These are phyloP conservation scores for Eurosta solidaginis DNA, from an alignment of 1,140 invertebrate species.

Conservation along the genomic window DNA sequence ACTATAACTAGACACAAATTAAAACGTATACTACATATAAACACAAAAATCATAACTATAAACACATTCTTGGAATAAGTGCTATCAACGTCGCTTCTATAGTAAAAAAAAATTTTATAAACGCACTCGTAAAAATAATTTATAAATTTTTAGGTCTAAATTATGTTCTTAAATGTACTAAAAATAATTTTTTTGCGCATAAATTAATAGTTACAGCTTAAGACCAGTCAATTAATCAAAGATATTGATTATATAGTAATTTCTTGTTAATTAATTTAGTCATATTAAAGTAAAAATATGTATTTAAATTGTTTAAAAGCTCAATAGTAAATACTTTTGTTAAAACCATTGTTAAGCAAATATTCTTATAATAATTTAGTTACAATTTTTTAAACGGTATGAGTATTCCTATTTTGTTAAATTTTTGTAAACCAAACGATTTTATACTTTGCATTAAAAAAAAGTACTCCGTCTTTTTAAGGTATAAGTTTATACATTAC, in stretches of 20 bases:
- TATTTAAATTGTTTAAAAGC: background rate
- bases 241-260: too few species aligned
- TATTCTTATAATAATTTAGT: background rate
- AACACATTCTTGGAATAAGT: background rate
- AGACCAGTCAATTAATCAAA: too few species aligned
- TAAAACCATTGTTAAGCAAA: background rate
- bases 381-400: background rate
- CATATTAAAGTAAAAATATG: background rate
- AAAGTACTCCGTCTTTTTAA: background rate
- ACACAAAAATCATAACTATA: background rate
- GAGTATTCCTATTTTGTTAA: conserved; percentile 15
- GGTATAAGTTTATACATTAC: background rate
- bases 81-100: background rate
- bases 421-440: background rate
- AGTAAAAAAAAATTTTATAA: background rate
- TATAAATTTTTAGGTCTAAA: too few species aligned
- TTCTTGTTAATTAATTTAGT: too few species aligned
- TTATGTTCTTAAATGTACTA: too few species aligned
- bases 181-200: too few species aligned
- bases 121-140: background rate
- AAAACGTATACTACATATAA: background rate
- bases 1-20: background rate
- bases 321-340: background rate
- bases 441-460: background rate
- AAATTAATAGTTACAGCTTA: too few species aligned